Evolutionary conservation across 2,797 vertebrate species (phyloP).

Genomic region (Myotis myotis): DNA sequence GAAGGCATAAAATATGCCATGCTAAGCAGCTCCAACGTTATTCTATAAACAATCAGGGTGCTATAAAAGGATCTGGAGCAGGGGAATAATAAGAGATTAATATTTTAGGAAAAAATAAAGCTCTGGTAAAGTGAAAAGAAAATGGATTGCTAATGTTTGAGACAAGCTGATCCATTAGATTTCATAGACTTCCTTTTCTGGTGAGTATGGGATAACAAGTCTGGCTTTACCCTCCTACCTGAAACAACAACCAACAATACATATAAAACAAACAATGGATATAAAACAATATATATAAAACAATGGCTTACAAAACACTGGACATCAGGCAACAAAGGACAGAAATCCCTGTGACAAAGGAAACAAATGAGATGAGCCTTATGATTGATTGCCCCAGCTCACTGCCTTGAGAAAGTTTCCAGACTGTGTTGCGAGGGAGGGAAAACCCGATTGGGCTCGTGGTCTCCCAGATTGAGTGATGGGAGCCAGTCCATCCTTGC

Average conservation of each 20-base stretch:
- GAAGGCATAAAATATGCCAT: background rate
- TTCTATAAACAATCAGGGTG: background rate
- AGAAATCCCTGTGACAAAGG: background rate
- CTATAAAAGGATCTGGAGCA: background rate
- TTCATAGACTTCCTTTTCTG: background rate
- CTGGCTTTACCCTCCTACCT: background rate
- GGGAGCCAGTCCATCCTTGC: too few species aligned
- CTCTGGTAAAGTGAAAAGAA: background rate
- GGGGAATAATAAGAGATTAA: background rate
- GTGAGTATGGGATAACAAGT: background rate
- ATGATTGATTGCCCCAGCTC: background rate
- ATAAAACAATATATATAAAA: background rate
- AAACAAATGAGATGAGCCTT: background rate
- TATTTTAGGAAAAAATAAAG: slow-evolving; percentile 9
- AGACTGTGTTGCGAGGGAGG: background rate
- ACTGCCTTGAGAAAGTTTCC: background rate
- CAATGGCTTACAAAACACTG: background rate
- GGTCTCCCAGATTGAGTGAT: background rate
- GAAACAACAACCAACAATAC: background rate
- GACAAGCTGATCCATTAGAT: background rate
- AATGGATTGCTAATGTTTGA: background rate
- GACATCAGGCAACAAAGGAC: background rate
- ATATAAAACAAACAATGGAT: background rate
- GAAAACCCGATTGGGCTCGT: background rate
- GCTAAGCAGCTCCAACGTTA: background rate